Percentiles rank a stretch among this genome's conserved stretches.
Evolutionary conservation across 2,888 invertebrate species (phyloP).

Genomic region (Brachynemurus nebulosus): DNA sequence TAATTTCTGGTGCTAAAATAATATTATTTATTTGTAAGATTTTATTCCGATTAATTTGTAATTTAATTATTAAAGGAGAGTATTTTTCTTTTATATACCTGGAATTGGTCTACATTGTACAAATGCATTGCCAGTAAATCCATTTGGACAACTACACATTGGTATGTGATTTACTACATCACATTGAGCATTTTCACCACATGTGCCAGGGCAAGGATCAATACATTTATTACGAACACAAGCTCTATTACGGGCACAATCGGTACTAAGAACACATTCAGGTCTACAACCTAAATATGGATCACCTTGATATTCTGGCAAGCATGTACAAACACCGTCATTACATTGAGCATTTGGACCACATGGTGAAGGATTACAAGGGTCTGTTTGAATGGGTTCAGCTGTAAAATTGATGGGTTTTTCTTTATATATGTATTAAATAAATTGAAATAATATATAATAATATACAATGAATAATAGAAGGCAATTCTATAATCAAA

Average conservation of each 20-base stretch:
- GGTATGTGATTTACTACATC: constrained; percentile 63
- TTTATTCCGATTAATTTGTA: not conserved
- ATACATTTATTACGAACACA: constrained; percentile 55
- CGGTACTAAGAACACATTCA: constrained; percentile 59
- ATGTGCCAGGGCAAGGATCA: constrained; percentile 64
- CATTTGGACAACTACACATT: constrained; percentile 57
- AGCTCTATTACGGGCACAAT: constrained; percentile 53
- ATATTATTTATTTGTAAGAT: not conserved
- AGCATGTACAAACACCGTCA: constrained; percentile 54
- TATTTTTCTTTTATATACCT: constrained; percentile 28
- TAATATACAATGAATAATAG: not conserved
- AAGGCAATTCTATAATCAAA: not conserved
- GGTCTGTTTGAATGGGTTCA: constrained; percentile 30
- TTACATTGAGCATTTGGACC: constrained; percentile 46
- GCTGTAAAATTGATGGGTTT: constrained; percentile 24
- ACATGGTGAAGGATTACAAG: constrained; percentile 52
- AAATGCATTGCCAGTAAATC: constrained; percentile 58
- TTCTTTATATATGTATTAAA: too few relatives aligned
- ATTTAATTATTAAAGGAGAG: not conserved
- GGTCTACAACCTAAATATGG: constrained; percentile 55
- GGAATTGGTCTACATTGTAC: constrained; percentile 44
- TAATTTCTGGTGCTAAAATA: constrained; percentile 20
- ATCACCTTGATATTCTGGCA: constrained; percentile 54
- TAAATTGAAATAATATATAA: too few relatives aligned
- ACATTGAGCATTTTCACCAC: constrained; percentile 59